These are phyloP conservation scores for Tautogolabrus adspersus DNA, from an alignment of 2,113 vertebrate species.

Conservation along the genomic window DNA sequence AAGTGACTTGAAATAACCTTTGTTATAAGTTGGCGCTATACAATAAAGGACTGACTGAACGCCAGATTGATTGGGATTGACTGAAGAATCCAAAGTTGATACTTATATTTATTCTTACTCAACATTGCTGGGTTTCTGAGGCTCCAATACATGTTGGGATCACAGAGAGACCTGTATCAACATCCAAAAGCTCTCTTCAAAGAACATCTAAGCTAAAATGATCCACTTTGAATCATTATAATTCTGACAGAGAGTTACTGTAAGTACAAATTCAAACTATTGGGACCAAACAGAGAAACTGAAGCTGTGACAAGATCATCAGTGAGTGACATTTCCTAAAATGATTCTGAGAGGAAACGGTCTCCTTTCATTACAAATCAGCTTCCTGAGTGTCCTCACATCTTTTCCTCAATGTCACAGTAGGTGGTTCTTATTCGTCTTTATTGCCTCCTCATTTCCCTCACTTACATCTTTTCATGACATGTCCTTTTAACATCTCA, in stretches of 20 bases:
- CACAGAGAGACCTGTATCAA: not conserved
- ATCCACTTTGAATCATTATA: too few species aligned
- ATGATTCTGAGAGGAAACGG: not conserved
- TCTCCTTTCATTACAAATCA: not conserved
- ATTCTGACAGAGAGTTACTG: not conserved
- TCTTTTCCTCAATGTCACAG: not conserved
- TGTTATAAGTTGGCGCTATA: too few species aligned
- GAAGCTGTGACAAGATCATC: not conserved
- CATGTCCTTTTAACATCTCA: not conserved
- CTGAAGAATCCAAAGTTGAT: too few species aligned
- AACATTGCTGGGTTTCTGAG: not conserved
- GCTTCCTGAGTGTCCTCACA: not conserved
- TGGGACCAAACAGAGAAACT: not conserved
- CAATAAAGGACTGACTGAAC: too few species aligned
- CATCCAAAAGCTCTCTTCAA: not conserved
- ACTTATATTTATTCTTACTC: too few species aligned
- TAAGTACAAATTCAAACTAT: not conserved
- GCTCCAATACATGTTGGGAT: too few species aligned
- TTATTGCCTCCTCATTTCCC: not conserved
- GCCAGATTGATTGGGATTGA: too few species aligned
- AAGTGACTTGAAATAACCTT: too few species aligned
- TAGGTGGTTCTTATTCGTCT: not conserved
- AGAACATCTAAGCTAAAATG: too few species aligned
- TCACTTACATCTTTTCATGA: conserved; percentile 2
- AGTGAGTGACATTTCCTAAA: not conserved